phyloP scores from a whole-genome alignment of 2,113 vertebrate species.

The Antennarius striatus region DNA sequence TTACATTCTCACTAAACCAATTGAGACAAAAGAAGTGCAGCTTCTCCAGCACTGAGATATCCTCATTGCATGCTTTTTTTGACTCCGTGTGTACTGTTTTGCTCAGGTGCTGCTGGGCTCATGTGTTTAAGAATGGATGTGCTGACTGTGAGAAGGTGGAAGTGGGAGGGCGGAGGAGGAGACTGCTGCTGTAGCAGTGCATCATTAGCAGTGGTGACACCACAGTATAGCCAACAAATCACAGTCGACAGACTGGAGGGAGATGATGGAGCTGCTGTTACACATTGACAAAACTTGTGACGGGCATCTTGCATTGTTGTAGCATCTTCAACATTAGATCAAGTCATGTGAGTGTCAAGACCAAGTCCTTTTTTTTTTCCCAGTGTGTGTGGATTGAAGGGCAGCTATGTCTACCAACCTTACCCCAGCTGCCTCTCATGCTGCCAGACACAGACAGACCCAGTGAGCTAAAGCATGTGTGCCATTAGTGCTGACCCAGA shows the following conservation, averaged over 20 bases:
- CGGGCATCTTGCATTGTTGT: not conserved
- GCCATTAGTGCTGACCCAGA: constrained; percentile 76
- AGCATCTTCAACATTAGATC: too few relatives aligned
- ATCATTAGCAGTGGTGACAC: constrained; percentile 71
- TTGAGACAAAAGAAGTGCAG: not conserved
- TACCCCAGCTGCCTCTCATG: constrained; percentile 43
- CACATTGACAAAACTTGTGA: constrained; percentile 15
- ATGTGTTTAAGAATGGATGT: constrained; percentile 69
- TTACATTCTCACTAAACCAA: not conserved
- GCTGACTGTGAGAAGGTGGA: constrained; percentile 55
- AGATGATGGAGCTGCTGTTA: constrained; percentile 25
- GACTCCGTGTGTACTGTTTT: constrained; percentile 5
- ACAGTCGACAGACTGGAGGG: constrained; percentile 39
- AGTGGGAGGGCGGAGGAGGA: constrained; percentile 3
- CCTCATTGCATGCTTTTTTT: not conserved
- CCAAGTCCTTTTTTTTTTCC: not conserved
- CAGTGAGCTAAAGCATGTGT: constrained; percentile 59
- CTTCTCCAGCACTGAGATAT: not conserved
- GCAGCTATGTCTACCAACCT: constrained; percentile 35
- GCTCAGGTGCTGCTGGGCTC: constrained; percentile 55
- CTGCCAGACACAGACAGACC: constrained; percentile 47
- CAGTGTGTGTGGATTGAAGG: constrained; percentile 20
- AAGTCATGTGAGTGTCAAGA: constrained; percentile 8
- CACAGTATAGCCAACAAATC: constrained; percentile 41
- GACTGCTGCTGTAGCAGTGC: constrained; percentile 67